Percentiles rank a stretch among this genome's conserved stretches.
These are phyloP conservation scores for Chaetoderma sp. DNA, from an alignment of 2,888 invertebrate genomes.

Conservation along the genomic window DNA sequence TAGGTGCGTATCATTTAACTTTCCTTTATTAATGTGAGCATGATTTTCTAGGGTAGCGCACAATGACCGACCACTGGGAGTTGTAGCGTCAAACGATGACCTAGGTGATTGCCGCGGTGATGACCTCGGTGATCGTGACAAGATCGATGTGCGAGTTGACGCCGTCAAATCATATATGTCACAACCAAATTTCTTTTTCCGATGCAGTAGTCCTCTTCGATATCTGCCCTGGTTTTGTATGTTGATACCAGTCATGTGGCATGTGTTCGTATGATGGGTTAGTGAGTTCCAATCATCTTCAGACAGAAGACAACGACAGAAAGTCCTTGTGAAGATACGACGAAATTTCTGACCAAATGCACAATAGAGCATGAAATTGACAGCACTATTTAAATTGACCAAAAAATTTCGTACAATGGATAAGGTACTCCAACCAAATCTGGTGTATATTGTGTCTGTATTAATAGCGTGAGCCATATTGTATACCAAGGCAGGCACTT, in stretches of 20 bases:
- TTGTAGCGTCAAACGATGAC: slow-evolving; percentile 13
- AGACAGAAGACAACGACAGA: slow-evolving; percentile 50
- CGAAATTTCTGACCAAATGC: slow-evolving; percentile 97
- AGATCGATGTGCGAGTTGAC: slow-evolving; percentile 40
- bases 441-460: slow-evolving; percentile 73
- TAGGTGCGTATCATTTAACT: too few relatives aligned
- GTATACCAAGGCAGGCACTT: slow-evolving; percentile 75
- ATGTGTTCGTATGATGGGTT: slow-evolving; percentile 34
- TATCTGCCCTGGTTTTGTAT: slow-evolving; percentile 3
- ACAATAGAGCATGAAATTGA: slow-evolving; percentile 97
- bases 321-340: slow-evolving; percentile 61
- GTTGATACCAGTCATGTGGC: background rate
- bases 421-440: slow-evolving; percentile 72
- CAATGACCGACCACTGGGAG: too few relatives aligned
- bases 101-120: too few relatives aligned
- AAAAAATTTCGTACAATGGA: slow-evolving; percentile 79
- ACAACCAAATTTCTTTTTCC: background rate
- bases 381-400: slow-evolving; percentile 96
- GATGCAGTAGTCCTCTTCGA: background rate
- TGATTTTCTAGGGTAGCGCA: too few relatives aligned
- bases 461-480: slow-evolving; percentile 80
- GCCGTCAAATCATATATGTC: slow-evolving; percentile 19
- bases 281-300: slow-evolving; percentile 53
- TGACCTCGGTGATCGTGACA: slow-evolving; percentile 44
- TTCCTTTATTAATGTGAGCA: too few relatives aligned